Evolutionary conservation across 1,140 invertebrate genomes (phyloP).

Genomic region (Piezodorus guildinii): DNA sequence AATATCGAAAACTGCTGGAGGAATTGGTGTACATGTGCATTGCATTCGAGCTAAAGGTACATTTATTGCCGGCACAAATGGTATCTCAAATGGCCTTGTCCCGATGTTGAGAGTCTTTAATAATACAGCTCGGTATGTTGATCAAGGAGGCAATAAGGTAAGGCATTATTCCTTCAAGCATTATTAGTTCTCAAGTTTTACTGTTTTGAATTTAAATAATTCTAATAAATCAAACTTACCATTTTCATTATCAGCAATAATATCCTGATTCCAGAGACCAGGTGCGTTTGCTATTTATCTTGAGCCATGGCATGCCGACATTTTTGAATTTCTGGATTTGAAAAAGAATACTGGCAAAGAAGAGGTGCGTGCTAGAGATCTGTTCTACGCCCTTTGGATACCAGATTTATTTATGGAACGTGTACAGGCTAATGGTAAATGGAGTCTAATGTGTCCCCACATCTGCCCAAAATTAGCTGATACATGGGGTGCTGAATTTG

Average conservation of each 20-base stretch:
- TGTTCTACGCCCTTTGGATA: slow-evolving; percentile 98
- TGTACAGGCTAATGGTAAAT: slow-evolving; percentile 74
- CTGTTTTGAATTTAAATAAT: too few relatives aligned
- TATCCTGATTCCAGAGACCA: slow-evolving; percentile 51
- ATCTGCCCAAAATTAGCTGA: slow-evolving; percentile 83
- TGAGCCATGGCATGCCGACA: slow-evolving; percentile 97
- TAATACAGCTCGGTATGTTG: slow-evolving; percentile 91
- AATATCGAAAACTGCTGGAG: slow-evolving; percentile 94
- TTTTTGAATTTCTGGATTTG: slow-evolving; percentile 90
- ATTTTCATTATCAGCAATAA: background rate
- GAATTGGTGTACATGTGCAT: slow-evolving; percentile 94
- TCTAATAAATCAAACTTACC: too few relatives aligned
- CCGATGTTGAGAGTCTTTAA: slow-evolving; percentile 96
- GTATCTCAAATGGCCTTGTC: slow-evolving; percentile 90
- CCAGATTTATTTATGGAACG: slow-evolving; percentile 98
- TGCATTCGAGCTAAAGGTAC: slow-evolving; percentile 87
- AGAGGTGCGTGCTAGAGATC: slow-evolving; percentile 80
- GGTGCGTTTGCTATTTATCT: slow-evolving; percentile 98
- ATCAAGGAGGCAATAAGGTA: slow-evolving; percentile 94
- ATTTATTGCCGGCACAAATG: slow-evolving; percentile 89
- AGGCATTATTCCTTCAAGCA: background rate
- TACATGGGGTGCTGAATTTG: slow-evolving; percentile 91
- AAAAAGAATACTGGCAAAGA: slow-evolving; percentile 91
- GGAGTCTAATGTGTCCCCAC: slow-evolving; percentile 96
- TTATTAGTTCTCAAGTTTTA: too few relatives aligned